Percentiles rank a stretch among this genome's conserved stretches.
Conservation (phyloP, 2,113 vertebrate species). For the Rissa tridactyla region DNA sequence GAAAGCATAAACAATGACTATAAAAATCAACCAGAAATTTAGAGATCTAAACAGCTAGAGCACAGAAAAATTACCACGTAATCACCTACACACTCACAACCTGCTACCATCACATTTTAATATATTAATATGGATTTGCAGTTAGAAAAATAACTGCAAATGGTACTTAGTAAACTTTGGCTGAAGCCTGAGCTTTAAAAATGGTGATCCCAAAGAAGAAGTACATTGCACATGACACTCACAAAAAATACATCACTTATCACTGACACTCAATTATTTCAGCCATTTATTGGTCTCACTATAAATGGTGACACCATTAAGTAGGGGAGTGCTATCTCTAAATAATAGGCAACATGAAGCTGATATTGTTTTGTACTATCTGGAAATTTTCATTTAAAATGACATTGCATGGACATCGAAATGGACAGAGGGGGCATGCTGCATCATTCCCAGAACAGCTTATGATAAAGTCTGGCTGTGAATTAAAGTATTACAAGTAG, state of each 20-base stretch:
- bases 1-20: not conserved
- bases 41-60: not conserved
- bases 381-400: not conserved
- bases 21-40: not conserved
- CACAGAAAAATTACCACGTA: not conserved
- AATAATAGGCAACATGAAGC: not conserved
- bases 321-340: not conserved
- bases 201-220: not conserved
- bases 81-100: not conserved
- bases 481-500: not conserved
- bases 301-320: not conserved
- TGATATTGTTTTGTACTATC: not conserved
- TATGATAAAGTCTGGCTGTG: not conserved
- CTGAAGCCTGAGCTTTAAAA: not conserved
- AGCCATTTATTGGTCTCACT: not conserved
- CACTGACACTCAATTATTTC: not conserved
- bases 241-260: not conserved
- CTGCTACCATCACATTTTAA: not conserved
- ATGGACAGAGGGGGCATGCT: not conserved
- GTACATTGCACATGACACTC: not conserved
- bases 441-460: not conserved
- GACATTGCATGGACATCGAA: not conserved
- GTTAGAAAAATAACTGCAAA: not conserved
- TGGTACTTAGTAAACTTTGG: not conserved
- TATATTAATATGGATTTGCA: not conserved